phyloP scores from a whole-genome alignment of 2,888 invertebrate species.

The Alitta virens region DNA sequence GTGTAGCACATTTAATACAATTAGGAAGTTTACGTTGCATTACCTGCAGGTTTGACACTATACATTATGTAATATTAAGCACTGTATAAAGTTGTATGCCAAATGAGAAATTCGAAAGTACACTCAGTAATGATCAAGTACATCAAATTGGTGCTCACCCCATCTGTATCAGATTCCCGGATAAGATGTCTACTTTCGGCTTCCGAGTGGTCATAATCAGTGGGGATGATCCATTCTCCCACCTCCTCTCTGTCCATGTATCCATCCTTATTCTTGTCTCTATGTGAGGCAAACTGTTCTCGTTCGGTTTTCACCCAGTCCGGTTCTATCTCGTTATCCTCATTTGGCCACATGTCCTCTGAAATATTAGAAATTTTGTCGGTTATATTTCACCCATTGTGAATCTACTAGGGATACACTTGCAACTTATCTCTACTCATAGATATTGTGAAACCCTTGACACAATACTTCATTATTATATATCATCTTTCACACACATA shows the following conservation, averaged over 20 bases:
- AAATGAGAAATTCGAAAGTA: too few relatives aligned
- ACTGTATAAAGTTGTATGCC: too few relatives aligned
- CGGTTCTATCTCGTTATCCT: slow-evolving; percentile 70
- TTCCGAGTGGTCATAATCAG: slow-evolving; percentile 94
- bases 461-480: too few relatives aligned
- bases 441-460: background rate
- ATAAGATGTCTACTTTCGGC: slow-evolving; percentile 94
- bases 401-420: background rate
- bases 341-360: slow-evolving; percentile 81
- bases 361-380: slow-evolving; percentile 16
- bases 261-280: slow-evolving; percentile 80
- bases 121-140: too few relatives aligned
- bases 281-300: slow-evolving; percentile 81
- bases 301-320: slow-evolving; percentile 95
- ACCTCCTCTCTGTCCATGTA: slow-evolving; percentile 86
- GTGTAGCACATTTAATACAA: too few relatives aligned
- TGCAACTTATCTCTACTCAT: background rate
- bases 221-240: slow-evolving; percentile 82
- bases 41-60: too few relatives aligned
- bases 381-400: too few relatives aligned
- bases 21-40: too few relatives aligned
- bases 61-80: too few relatives aligned
- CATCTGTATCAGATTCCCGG: slow-evolving; percentile 88
- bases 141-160: too few relatives aligned
- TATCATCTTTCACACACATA: too few relatives aligned